Conservation (phyloP, 2,797 vertebrate species). For the Spinibarbus caldwelli region DNA sequence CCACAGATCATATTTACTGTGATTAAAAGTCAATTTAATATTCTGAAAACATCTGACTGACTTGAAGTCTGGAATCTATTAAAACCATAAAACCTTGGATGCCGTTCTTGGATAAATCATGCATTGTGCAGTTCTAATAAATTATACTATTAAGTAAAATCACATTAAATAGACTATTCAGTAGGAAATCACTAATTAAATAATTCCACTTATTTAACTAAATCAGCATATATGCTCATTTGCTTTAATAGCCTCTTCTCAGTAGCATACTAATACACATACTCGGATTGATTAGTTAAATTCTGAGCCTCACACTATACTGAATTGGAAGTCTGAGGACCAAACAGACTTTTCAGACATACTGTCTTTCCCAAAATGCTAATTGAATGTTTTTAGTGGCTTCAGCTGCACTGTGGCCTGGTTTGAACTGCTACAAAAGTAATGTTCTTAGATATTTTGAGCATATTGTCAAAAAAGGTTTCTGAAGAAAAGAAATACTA, state of each 20-base stretch:
- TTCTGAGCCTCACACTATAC: neutral
- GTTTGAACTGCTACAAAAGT: conserved; percentile 11
- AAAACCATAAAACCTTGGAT: neutral
- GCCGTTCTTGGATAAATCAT: neutral
- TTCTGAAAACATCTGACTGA: neutral
- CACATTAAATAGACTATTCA: neutral
- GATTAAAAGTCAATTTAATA: conserved; percentile 2
- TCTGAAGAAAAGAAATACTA: neutral
- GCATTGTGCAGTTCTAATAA: neutral
- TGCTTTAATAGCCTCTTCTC: neutral
- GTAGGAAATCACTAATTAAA: neutral
- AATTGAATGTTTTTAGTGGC: conserved; percentile 30
- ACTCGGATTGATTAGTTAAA: neutral
- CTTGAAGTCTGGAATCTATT: neutral
- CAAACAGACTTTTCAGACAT: neutral
- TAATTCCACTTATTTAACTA: neutral
- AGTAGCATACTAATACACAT: neutral
- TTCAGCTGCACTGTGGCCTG: neutral
- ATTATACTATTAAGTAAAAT: neutral
- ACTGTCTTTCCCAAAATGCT: neutral
- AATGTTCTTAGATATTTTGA: conserved; percentile 1
- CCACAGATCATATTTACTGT: neutral
- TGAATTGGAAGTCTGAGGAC: neutral
- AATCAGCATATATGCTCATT: neutral
- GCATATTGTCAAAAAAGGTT: neutral